These are phyloP conservation scores for Myripristis jacobus DNA, from an alignment of 2,797 vertebrate species.

Conservation along the genomic window DNA sequence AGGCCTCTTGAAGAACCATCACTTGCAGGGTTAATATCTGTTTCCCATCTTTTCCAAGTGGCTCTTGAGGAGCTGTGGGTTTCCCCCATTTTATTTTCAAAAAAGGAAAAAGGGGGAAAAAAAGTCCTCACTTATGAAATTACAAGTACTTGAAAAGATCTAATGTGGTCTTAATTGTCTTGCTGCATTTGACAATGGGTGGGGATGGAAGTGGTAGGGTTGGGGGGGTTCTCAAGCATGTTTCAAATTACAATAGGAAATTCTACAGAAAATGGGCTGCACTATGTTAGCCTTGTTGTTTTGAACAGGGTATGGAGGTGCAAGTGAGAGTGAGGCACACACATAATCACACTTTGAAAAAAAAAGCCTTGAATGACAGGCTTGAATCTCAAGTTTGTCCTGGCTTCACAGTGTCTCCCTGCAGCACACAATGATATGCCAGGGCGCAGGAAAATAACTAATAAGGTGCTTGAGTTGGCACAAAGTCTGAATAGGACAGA, in stretches of 20 bases:
- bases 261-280: slow-evolving; percentile 70
- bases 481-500: slow-evolving; percentile 11
- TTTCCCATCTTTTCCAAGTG: slow-evolving; percentile 86
- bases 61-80: slow-evolving; percentile 81
- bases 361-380: slow-evolving; percentile 62
- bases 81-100: slow-evolving; percentile 77
- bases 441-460: slow-evolving; percentile 37
- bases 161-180: slow-evolving; percentile 90
- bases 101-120: slow-evolving; percentile 40
- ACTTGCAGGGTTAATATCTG: slow-evolving; percentile 84
- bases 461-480: slow-evolving; percentile 12
- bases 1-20: slow-evolving; percentile 81
- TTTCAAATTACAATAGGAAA: slow-evolving; percentile 84
- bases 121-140: slow-evolving; percentile 85
- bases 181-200: slow-evolving; percentile 78
- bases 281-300: slow-evolving; percentile 77
- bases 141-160: slow-evolving; percentile 88
- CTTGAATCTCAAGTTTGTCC: slow-evolving; percentile 44
- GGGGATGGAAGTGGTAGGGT: slow-evolving; percentile 68
- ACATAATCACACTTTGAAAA: slow-evolving; percentile 31
- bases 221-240: slow-evolving; percentile 75
- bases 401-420: slow-evolving; percentile 46
- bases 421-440: slow-evolving; percentile 46
- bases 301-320: slow-evolving; percentile 68
- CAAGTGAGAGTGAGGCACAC: slow-evolving; percentile 58